These are phyloP conservation scores for Martes martes DNA, from an alignment of 2,113 vertebrate genomes.

Conservation along the genomic window DNA sequence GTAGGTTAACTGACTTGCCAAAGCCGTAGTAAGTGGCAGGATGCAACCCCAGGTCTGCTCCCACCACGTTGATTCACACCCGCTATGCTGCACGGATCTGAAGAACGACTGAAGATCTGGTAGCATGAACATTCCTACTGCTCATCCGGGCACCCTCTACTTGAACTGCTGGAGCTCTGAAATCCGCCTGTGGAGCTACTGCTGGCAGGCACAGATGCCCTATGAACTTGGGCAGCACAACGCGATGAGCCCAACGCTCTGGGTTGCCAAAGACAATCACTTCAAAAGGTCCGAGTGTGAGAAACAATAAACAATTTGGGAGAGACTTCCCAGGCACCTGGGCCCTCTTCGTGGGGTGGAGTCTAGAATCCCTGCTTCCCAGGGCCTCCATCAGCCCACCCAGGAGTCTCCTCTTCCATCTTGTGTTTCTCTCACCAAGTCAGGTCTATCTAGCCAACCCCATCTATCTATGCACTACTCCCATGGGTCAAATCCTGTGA, in stretches of 20 bases:
- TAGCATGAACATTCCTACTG: not conserved
- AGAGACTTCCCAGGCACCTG: not conserved
- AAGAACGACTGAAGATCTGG: not conserved
- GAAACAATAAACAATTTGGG: not conserved
- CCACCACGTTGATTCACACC: not conserved
- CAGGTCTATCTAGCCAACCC: not conserved
- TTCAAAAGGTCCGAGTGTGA: not conserved
- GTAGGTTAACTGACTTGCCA: not conserved
- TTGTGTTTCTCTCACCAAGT: not conserved
- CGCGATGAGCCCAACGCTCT: not conserved
- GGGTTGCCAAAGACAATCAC: not conserved
- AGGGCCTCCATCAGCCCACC: not conserved
- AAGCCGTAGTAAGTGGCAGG: not conserved
- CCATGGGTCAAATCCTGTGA: constrained; percentile 29
- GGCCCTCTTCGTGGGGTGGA: not conserved
- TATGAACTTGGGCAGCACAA: not conserved
- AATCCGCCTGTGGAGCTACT: not conserved
- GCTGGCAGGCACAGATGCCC: not conserved
- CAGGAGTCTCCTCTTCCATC: not conserved
- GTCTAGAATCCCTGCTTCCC: not conserved
- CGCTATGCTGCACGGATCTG: not conserved
- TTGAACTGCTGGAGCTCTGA: not conserved
- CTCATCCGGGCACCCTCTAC: not conserved
- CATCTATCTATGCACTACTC: not conserved
- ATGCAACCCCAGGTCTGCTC: not conserved